Percentiles rank a stretch among this genome's conserved stretches.
Evolutionary conservation across 2,113 vertebrate species (phyloP).

Genomic region (Riparia riparia): DNA sequence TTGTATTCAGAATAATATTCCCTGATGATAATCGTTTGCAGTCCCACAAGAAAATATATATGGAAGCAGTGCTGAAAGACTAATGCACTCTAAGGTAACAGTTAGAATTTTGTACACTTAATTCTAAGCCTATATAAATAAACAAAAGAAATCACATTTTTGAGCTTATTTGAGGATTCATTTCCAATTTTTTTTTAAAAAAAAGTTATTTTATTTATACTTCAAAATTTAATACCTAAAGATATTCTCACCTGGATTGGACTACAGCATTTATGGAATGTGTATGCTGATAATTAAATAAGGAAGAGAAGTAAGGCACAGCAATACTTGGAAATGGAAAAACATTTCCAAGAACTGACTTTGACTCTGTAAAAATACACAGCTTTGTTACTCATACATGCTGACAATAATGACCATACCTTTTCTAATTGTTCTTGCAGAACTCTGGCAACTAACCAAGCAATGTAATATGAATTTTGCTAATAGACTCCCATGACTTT

Average conservation of each 20-base stretch:
- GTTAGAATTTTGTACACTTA: constrained; percentile 4
- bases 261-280: neutral
- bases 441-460: constrained; percentile 40
- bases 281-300: neutral
- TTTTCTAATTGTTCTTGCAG: constrained; percentile 15
- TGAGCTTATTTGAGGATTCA: neutral
- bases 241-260: neutral
- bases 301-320: neutral
- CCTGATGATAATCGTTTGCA: neutral
- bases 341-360: neutral
- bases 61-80: neutral
- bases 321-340: neutral
- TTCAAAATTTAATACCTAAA: neutral
- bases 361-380: neutral
- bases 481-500: neutral
- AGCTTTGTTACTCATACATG: neutral
- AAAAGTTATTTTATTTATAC: neutral
- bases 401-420: neutral
- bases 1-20: neutral
- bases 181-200: constrained; percentile 4
- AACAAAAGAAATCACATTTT: neutral
- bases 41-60: neutral
- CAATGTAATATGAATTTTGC: constrained; percentile 11
- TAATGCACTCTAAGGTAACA: neutral
- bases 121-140: constrained; percentile 11